These are phyloP conservation scores for Ormyrus nitidulus DNA, from an alignment of 2,888 invertebrate genomes.

Conservation along the genomic window DNA sequence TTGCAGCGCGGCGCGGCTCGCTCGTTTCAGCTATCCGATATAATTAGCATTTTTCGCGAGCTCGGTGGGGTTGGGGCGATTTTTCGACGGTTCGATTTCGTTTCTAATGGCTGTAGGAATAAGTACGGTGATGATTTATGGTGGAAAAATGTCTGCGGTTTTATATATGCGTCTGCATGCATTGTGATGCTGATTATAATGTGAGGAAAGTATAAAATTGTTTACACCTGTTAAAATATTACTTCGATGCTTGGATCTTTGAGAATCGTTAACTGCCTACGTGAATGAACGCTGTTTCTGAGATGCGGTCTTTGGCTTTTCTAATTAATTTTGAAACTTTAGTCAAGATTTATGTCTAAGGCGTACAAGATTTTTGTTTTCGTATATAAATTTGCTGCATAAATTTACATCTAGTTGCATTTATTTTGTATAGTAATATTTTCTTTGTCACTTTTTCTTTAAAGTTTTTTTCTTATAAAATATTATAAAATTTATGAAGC, in stretches of 20 bases:
- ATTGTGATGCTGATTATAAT: too few relatives aligned
- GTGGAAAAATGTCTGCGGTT: too few relatives aligned
- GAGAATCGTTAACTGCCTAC: too few relatives aligned
- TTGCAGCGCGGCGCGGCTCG: constrained; percentile 3
- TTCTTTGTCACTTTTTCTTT: constrained; percentile 5
- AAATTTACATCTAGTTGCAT: constrained; percentile 26
- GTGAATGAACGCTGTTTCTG: too few relatives aligned
- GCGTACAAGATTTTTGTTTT: constrained; percentile 1
- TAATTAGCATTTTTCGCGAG: constrained; percentile 8
- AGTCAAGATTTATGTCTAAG: constrained; percentile 5
- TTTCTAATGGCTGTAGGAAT: too few relatives aligned
- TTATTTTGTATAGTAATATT: constrained; percentile 18
- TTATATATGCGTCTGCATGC: too few relatives aligned
- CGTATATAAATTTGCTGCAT: neutral
- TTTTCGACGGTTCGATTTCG: too few relatives aligned
- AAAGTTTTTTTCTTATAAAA: constrained; percentile 3
- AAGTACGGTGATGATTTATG: too few relatives aligned
- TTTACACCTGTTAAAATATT: too few relatives aligned
- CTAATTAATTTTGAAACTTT: constrained; percentile 18
- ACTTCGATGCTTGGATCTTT: too few relatives aligned
- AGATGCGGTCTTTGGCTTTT: neutral
- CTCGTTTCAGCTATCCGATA: neutral
- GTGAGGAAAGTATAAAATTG: too few relatives aligned
- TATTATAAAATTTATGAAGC: neutral
- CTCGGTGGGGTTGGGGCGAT: too few relatives aligned